These are phyloP conservation scores for Eumeta japonica DNA, from an alignment of 1,140 invertebrate species.

Conservation along the genomic window DNA sequence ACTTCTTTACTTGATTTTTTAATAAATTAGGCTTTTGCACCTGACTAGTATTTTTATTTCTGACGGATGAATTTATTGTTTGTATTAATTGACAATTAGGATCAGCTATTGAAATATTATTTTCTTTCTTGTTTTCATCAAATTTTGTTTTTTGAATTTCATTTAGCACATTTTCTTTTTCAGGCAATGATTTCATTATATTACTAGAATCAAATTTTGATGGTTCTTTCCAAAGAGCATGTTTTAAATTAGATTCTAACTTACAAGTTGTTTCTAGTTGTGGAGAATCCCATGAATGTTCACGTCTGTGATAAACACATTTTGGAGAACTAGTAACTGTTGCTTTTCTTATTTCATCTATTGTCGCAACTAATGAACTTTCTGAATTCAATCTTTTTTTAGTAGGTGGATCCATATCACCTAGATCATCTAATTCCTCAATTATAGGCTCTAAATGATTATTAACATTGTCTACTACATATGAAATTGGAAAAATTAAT, in stretches of 20 bases:
- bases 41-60: conserved; percentile 25
- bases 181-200: conserved; percentile 44
- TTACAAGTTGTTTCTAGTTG: conserved; percentile 44
- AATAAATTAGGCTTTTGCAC: conserved; percentile 24
- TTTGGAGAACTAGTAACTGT: conserved; percentile 60
- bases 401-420: conserved; percentile 36
- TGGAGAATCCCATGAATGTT: conserved; percentile 57
- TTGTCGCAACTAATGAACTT: conserved; percentile 63
- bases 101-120: conserved; percentile 12
- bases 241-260: conserved; percentile 39
- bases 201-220: conserved; percentile 41
- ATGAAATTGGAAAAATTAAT: too few species aligned
- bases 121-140: conserved; percentile 25
- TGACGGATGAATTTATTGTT: conserved; percentile 1
- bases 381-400: conserved; percentile 53
- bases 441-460: conserved; percentile 61
- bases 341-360: conserved; percentile 64
- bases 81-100: neutral
- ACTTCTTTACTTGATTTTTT: conserved; percentile 28
- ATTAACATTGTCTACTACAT: conserved; percentile 58
- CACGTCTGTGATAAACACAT: conserved; percentile 59
- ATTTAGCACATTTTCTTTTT: conserved; percentile 42
- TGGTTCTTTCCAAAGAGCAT: conserved; percentile 53
- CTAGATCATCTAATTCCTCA: conserved; percentile 61
- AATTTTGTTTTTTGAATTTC: conserved; percentile 26